Conservation (phyloP, 2,113 vertebrate genomes). For the Mormyrus iriodes region DNA sequence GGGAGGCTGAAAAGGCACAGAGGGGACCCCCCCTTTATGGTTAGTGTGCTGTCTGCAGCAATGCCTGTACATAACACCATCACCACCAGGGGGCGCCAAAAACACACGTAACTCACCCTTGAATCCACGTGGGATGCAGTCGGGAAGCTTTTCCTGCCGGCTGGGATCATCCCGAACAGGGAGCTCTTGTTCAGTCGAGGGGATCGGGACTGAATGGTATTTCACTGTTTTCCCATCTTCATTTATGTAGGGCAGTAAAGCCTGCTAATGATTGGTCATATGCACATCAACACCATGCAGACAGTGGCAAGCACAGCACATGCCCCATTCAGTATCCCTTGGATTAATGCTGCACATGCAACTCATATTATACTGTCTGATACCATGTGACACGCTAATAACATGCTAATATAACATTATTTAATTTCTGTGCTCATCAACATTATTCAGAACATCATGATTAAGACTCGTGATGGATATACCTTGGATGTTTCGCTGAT, state of each 20-base stretch:
- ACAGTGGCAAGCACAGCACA: not conserved
- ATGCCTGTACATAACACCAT: not conserved
- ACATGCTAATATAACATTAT: not conserved
- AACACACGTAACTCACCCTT: slow-evolving; percentile 48
- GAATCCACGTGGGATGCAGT: slow-evolving; percentile 59
- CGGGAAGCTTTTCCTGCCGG: slow-evolving; percentile 44
- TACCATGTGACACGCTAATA: not conserved
- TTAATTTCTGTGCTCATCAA: not conserved
- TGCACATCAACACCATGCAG: not conserved
- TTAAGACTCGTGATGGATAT: not conserved
- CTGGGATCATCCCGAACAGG: not conserved
- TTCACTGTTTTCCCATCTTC: not conserved
- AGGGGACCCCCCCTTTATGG: not conserved
- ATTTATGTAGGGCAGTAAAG: not conserved
- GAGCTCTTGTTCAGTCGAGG: not conserved
- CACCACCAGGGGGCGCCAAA: not conserved
- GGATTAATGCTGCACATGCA: not conserved
- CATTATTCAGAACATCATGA: not conserved
- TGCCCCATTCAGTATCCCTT: not conserved
- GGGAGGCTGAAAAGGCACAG: slow-evolving; percentile 16
- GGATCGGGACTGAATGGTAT: not conserved
- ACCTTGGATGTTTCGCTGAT: not conserved
- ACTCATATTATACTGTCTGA: not conserved
- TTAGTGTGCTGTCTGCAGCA: not conserved
- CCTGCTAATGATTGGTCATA: not conserved